Evolutionary conservation across 2,888 invertebrate species (phyloP).

Genomic region (Tyria jacobaeae): DNA sequence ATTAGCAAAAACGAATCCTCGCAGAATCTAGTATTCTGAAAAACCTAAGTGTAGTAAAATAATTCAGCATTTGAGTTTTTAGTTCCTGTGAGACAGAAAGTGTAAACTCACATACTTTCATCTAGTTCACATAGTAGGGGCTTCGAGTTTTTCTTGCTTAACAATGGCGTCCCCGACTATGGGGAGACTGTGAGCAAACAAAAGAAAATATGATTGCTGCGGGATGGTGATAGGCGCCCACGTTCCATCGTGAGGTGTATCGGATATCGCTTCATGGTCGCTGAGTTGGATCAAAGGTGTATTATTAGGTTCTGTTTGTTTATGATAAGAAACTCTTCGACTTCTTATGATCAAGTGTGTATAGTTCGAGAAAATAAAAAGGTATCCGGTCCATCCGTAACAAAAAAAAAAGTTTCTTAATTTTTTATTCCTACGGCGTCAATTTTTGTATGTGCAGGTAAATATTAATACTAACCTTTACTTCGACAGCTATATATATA

Average conservation of each 20-base stretch:
- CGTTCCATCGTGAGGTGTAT: constrained; percentile 50
- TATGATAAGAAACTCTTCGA: constrained; percentile 9
- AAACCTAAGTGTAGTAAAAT: too few relatives aligned
- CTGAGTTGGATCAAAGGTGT: constrained; percentile 16
- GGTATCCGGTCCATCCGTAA: background rate
- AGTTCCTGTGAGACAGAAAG: background rate
- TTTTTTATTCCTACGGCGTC: too few relatives aligned
- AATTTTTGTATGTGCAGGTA: background rate
- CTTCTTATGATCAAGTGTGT: background rate
- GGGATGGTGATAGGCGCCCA: constrained; percentile 63
- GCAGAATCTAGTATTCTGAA: too few relatives aligned
- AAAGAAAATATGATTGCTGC: constrained; percentile 77
- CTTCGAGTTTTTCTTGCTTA: constrained; percentile 42
- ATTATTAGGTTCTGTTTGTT: constrained; percentile 9
- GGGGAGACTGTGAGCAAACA: constrained; percentile 75
- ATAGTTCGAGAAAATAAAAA: background rate
- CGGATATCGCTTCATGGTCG: constrained; percentile 22
- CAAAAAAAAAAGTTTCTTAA: too few relatives aligned
- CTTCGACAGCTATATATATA: too few relatives aligned
- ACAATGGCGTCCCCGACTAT: constrained; percentile 65
- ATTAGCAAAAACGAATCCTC: too few relatives aligned
- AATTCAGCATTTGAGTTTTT: too few relatives aligned
- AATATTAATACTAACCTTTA: background rate
- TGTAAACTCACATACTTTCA: background rate
- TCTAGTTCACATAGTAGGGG: constrained; percentile 29